A percentile compares a stretch with the other conserved stretches of the same genome.
Conservation (phyloP, 2,888 invertebrate genomes). For the Hirtodrosophila histrioides region DNA sequence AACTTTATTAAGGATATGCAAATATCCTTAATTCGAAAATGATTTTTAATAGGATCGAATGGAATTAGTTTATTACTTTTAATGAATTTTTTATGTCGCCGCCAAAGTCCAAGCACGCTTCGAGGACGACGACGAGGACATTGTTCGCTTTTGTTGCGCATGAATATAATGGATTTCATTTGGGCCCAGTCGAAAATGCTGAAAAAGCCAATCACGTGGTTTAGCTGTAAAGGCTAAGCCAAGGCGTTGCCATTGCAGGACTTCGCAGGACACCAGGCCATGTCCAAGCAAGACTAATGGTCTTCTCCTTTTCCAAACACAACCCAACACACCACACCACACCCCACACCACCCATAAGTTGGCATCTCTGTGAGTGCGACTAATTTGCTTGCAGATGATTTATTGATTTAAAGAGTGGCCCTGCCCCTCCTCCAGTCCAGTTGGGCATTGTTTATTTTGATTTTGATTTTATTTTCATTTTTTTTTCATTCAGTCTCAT, state of each 20-base stretch:
- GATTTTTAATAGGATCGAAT: conserved; percentile 84
- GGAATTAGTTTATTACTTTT: conserved; percentile 84
- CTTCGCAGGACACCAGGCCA: conserved; percentile 17
- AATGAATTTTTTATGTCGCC: conserved; percentile 84
- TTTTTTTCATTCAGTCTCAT: conserved; percentile 17
- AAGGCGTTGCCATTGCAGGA: conserved; percentile 22
- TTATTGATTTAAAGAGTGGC: conserved; percentile 75
- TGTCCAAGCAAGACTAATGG: conserved; percentile 77
- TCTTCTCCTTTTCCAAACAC: conserved; percentile 30
- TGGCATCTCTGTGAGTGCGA: conserved; percentile 44
- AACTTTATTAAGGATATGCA: conserved; percentile 84
- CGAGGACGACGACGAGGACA: conserved; percentile 3
- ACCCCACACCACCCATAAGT: not conserved
- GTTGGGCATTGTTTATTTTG: conserved; percentile 69
- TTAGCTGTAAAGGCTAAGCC: conserved; percentile 34
- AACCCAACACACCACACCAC: conserved; percentile 9
- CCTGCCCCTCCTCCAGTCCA: conserved; percentile 8
- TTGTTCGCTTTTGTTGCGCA: conserved; percentile 55
- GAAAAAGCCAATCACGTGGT: conserved; percentile 72
- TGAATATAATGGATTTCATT: conserved; percentile 72
- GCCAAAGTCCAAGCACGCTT: conserved; percentile 34
- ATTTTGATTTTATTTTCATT: conserved; percentile 45
- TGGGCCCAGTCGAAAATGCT: conserved; percentile 12
- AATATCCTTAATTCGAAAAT: conserved; percentile 84
- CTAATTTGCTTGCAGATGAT: conserved; percentile 81